Percentiles rank a stretch among this genome's conserved stretches.
Evolutionary conservation across 2,113 vertebrate species (phyloP).

Genomic region (Sorex araneus): DNA sequence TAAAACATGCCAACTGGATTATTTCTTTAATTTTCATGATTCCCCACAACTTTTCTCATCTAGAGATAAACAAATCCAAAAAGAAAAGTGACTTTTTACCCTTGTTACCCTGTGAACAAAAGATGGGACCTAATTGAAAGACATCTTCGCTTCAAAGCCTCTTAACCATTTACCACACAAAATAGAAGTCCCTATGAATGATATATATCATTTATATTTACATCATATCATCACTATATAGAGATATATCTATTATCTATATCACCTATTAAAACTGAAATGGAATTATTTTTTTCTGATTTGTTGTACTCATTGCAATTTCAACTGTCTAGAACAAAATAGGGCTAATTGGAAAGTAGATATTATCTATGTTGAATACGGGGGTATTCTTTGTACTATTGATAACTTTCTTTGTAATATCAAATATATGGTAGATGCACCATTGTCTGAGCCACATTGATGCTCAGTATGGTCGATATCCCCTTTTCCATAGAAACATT

Average conservation of each 20-base stretch:
- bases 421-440: neutral
- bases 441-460: neutral
- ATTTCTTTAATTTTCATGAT: neutral
- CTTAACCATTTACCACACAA: neutral
- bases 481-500: constrained; percentile 6
- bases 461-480: neutral
- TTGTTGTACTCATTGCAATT: neutral
- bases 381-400: no score
- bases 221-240: no score
- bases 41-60: neutral
- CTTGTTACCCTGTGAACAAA: neutral
- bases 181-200: neutral
- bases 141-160: neutral
- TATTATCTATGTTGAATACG: neutral
- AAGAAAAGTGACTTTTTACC: constrained; percentile 8
- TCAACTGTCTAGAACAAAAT: constrained; percentile 36
- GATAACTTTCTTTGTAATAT: neutral
- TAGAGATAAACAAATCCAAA: constrained; percentile 19
- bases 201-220: neutral
- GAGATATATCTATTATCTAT: no score
- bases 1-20: neutral
- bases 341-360: constrained; percentile 16
- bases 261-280: no score
- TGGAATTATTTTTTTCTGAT: no score
- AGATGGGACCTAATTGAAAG: neutral